Base-by-base conservation (phyloP, 2,797 vertebrate species). In the Setipinna tenuifilis region DNA sequence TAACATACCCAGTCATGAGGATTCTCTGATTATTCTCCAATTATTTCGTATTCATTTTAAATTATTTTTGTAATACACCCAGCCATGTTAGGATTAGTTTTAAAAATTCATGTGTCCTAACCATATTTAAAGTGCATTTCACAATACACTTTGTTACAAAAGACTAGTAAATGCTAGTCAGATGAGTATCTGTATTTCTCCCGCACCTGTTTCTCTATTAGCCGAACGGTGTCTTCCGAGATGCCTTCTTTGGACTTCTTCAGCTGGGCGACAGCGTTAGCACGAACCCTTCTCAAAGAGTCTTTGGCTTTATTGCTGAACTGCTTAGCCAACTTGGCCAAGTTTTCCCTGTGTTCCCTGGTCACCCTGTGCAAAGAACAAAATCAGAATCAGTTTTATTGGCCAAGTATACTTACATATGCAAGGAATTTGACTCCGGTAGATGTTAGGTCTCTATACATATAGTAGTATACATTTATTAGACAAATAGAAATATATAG, bases 221-320 rank as follows among this genome's bases (percentile, higher is more conserved):
- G 93, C 80, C 94, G 93, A 89, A 99, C 87, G 57, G 95, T 98
- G 89, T 99, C 98, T 91, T 98, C 98, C 0, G 98, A 99, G 78
- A 96, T 94, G 10, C 91, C 94, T 9, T 89, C 96, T 92, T 98
- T 99, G 28, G 91, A 94, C 89, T 95, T 98, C 94, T 97, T 99
- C 14, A 97, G 90, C 82, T 96, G 95, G 65, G 89, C 90, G 87
- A 99, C 62, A 0, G 97, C 95, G 0, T 90, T 94, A 5, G 95
- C 90, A 0, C 98, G 95, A 14, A 98, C 95, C 82, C 90, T 97
- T 88, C 98, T 95, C 90, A 99, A 91, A 0, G 96, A 95, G n/a
- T 99, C 98, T 92, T 99, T 99, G 78, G 97, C 96, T 88, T 98
- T 99, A 94, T 99, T 97, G 92, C 97, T 94, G 17, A 96, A 92